Evolutionary conservation across 2,797 vertebrate species (phyloP), one percentile per base, ranked within the genome.

Genomic region (Amniataba percoides): DNA sequence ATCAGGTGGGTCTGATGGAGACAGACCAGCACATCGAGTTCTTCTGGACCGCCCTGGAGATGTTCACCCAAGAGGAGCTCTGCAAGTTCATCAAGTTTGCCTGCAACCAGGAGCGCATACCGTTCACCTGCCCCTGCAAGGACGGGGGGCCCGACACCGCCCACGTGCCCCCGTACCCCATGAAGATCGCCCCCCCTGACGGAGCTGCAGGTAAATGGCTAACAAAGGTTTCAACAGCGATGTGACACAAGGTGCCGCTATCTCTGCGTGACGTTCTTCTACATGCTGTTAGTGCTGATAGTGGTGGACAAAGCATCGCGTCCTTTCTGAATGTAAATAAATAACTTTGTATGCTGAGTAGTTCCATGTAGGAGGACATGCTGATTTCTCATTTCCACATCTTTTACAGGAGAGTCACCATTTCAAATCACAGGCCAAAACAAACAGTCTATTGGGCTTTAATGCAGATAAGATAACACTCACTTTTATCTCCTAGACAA

Each of bases 31-130:
- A 99, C 93, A 99, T 99, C 0, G 98, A 99, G 93, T 98, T 97
- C 86, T 99, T 99, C 96, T 99, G 98, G 98, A 96, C 96, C 0
- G 98, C 98, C 0, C 81, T 99, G 87, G 98, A 99, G 94, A 96
- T 96, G 94, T 99, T 99, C 92, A 96, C 97, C 0, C 98, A 99
- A 92, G 98, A 99, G 94, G 98, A 99, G 89, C 97, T 99, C 80
- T 98, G 98, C 95, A 99, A 98, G 90, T 99, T 99, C 94, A 98
- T 99, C 76, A 99, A 99, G 93, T 99, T 99, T 0, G 97, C 98
- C 86, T 99, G 98, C 87, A 99, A 99, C 93, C 98, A 99, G 94
- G 98, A 99, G 67, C 96, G 98, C 40, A 98, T 99, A 88, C 98
- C 98, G 0, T 99, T 99, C 91, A 99, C 98, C 55, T 99, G 98